phyloP scores from a whole-genome alignment of 2,113 vertebrate species.

The Penelope pileata region DNA sequence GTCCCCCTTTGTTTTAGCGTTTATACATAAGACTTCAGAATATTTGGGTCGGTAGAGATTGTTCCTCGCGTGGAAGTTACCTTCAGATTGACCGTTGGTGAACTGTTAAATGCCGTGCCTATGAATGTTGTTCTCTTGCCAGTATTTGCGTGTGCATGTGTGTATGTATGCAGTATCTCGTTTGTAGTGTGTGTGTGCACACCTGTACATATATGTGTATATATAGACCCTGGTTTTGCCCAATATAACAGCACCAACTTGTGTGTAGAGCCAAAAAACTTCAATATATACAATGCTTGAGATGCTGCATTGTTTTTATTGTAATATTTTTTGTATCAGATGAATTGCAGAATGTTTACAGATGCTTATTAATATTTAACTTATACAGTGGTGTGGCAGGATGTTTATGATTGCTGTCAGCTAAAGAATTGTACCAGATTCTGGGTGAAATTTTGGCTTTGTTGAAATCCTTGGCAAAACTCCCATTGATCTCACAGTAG shows the following conservation, averaged over 20 bases:
- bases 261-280: constrained; percentile 21
- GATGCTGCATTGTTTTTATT: constrained; percentile 60
- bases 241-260: neutral
- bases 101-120: neutral
- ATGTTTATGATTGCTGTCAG: constrained; percentile 42
- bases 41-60: neutral
- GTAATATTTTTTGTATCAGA: constrained; percentile 59
- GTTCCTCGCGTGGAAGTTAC: neutral
- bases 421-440: constrained; percentile 34
- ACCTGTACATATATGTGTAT: constrained; percentile 30
- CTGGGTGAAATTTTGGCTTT: constrained; percentile 52
- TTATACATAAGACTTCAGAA: neutral
- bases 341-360: constrained; percentile 62
- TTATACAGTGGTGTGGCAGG: constrained; percentile 18
- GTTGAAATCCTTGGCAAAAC: constrained; percentile 50
- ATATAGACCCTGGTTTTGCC: neutral
- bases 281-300: constrained; percentile 27
- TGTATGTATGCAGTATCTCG: neutral
- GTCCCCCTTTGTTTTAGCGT: neutral
- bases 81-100: neutral
- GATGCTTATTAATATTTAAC: constrained; percentile 63
- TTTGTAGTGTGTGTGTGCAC: neutral
- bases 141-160: neutral
- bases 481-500: constrained; percentile 32
- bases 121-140: neutral